Percentiles rank a stretch among this genome's conserved stretches.
Evolutionary conservation across 2,113 vertebrate species (phyloP).

Genomic region (Mesocricetus auratus): DNA sequence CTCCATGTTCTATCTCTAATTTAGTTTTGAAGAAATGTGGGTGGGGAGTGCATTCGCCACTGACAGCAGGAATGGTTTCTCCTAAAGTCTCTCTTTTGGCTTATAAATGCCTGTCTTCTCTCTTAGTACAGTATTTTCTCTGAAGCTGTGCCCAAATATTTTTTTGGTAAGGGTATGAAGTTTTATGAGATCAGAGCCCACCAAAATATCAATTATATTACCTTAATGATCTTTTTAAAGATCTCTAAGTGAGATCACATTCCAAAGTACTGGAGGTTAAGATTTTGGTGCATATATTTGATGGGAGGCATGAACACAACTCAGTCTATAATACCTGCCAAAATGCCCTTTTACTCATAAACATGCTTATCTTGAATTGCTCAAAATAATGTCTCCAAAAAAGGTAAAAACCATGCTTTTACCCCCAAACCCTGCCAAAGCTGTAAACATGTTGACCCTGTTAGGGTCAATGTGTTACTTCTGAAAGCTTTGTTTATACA

Average conservation of each 20-base stretch:
- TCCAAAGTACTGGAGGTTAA: background rate
- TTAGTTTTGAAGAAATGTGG: background rate
- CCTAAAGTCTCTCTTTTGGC: background rate
- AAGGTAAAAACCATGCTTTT: constrained; percentile 11
- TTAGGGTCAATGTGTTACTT: background rate
- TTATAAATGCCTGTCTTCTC: background rate
- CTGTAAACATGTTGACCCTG: background rate
- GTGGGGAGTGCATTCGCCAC: background rate
- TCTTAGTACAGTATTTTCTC: background rate
- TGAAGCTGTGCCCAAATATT: background rate
- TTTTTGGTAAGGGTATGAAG: background rate
- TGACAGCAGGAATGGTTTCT: background rate
- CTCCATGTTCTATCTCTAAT: no score
- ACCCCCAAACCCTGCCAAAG: background rate
- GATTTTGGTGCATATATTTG: background rate
- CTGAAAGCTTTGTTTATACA: background rate
- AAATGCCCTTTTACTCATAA: constrained; percentile 3
- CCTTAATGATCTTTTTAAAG: background rate
- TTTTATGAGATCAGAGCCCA: background rate
- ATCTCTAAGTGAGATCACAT: background rate
- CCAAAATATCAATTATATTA: background rate
- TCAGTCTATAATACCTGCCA: background rate
- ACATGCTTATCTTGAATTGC: background rate
- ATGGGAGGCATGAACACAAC: background rate
- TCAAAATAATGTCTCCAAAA: background rate